Evolutionary conservation across 2,797 vertebrate species (phyloP).

Genomic region (Notamacropus eugenii): DNA sequence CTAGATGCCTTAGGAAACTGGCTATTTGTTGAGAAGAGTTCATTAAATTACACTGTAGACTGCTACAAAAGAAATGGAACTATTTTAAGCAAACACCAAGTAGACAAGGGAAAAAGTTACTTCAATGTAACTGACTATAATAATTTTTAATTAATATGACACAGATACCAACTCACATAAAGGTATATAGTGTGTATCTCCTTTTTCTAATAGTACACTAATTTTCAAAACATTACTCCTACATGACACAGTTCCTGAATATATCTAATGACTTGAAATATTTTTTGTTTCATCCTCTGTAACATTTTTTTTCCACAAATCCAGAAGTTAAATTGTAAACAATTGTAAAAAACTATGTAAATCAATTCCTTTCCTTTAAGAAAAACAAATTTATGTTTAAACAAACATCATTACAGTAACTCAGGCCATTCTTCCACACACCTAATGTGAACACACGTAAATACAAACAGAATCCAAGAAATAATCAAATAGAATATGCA

Average conservation of each 20-base stretch:
- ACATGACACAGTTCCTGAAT: not conserved
- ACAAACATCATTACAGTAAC: not conserved
- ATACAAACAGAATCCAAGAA: not conserved
- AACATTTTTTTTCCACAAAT: not conserved
- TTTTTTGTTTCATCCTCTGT: not conserved
- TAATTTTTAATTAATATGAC: accelerated
- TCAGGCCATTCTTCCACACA: not conserved
- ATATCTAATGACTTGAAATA: not conserved
- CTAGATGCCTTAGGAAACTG: not conserved
- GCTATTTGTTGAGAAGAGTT: conserved; percentile 39
- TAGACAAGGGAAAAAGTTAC: not conserved
- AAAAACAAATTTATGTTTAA: not conserved
- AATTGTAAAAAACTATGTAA: not conserved
- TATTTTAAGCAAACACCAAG: not conserved
- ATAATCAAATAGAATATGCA: not conserved
- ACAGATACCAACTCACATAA: not conserved
- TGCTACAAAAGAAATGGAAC: conserved; percentile 21
- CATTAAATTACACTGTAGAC: conserved; percentile 1
- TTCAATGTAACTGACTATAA: accelerated
- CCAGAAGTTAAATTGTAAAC: not conserved
- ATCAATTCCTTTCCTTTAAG: not conserved
- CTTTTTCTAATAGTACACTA: not conserved
- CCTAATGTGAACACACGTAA: not conserved
- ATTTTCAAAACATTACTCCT: not conserved
- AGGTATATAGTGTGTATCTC: no score